phyloP scores from a whole-genome alignment of 2,888 invertebrate genomes.

The Pandemis corylana region DNA sequence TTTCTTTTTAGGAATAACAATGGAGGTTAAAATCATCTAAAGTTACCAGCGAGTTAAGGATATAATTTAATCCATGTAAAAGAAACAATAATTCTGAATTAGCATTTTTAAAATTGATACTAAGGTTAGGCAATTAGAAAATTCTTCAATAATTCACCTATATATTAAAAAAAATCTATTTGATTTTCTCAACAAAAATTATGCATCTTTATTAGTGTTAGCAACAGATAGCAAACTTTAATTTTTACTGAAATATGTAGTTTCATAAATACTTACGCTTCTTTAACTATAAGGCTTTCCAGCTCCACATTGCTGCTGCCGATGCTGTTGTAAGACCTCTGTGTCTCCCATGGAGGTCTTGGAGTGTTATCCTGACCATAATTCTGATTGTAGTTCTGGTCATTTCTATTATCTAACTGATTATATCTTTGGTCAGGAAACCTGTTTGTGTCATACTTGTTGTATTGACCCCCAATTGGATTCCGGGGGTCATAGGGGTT shows the following conservation, averaged over 20 bases:
- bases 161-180: too few species aligned
- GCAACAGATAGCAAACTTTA: too few species aligned
- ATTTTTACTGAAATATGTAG: neutral
- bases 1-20: too few species aligned
- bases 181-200: too few species aligned
- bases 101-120: too few species aligned
- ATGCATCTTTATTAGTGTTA: too few species aligned
- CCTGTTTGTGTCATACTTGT: constrained; percentile 41
- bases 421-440: constrained; percentile 51
- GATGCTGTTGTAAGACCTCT: constrained; percentile 62
- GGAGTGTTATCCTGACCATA: constrained; percentile 63
- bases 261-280: constrained; percentile 76
- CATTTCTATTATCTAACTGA: constrained; percentile 61
- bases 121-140: too few species aligned
- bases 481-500: constrained; percentile 70
- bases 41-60: too few species aligned
- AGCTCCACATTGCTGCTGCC: constrained; percentile 68
- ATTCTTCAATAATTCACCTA: too few species aligned
- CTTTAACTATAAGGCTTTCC: constrained; percentile 82
- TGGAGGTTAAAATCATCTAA: too few species aligned
- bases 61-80: too few species aligned
- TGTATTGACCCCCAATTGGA: constrained; percentile 24
- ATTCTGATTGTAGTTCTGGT: constrained; percentile 53
- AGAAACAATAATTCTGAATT: too few species aligned
- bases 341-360: constrained; percentile 67